A percentile compares a stretch with the other conserved stretches of the same genome.
Conservation (phyloP, 2,888 invertebrate genomes). For the Acanthosoma haemorrhoidale region DNA sequence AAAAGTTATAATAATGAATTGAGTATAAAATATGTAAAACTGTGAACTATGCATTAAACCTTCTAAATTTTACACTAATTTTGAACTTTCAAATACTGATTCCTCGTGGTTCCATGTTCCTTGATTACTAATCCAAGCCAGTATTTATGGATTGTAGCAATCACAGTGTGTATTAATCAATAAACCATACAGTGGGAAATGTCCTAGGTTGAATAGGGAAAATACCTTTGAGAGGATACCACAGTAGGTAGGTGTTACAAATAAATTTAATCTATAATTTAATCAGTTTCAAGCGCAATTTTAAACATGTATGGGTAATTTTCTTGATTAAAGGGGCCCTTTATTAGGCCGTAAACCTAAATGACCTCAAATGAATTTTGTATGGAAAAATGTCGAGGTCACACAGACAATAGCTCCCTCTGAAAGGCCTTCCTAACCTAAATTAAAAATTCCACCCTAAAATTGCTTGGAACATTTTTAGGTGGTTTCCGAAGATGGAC, state of each 20-base stretch:
- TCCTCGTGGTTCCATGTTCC: too few species aligned
- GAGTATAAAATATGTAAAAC: too few species aligned
- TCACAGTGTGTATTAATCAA: too few species aligned
- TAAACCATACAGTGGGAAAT: too few species aligned
- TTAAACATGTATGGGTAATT: neutral
- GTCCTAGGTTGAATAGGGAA: too few species aligned
- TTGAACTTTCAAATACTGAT: too few species aligned
- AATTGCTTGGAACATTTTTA: slow-evolving; percentile 7
- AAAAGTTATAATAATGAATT: too few species aligned
- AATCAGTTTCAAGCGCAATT: neutral
- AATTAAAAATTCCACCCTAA: slow-evolving; percentile 8
- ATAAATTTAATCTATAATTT: neutral
- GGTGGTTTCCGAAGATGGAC: neutral
- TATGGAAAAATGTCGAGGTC: slow-evolving; percentile 3
- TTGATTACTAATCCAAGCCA: too few species aligned
- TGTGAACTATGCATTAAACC: too few species aligned
- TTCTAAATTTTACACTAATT: too few species aligned
- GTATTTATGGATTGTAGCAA: too few species aligned
- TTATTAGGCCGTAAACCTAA: neutral
- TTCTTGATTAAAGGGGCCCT: neutral
- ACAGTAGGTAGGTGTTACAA: too few species aligned
- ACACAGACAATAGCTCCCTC: neutral
- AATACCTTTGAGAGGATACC: neutral
- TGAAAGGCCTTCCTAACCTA: neutral
- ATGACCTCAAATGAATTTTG: slow-evolving; percentile 8